Conservation (phyloP, 1,140 invertebrate species). For the Hylyphantes graminicola region DNA sequence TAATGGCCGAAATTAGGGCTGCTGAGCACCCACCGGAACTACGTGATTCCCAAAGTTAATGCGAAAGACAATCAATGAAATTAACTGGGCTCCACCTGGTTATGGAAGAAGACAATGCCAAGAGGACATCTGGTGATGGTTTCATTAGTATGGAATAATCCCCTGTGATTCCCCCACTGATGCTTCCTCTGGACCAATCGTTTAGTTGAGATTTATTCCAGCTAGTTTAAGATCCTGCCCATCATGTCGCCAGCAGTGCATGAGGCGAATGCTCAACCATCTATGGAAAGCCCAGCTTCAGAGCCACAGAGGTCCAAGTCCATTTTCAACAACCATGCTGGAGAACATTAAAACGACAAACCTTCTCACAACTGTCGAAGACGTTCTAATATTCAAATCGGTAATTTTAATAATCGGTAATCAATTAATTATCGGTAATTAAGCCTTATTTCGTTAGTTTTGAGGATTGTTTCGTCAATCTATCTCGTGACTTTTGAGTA, state of each 20-base stretch:
- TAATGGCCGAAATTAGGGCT: not conserved
- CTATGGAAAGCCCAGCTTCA: not conserved
- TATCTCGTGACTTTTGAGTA: too few species aligned
- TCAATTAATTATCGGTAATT: too few species aligned
- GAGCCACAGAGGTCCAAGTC: not conserved
- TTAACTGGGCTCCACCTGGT: conserved; percentile 22
- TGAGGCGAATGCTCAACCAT: conserved; percentile 24
- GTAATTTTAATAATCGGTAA: too few species aligned
- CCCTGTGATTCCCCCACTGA: conserved; percentile 21
- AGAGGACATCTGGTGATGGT: conserved; percentile 29
- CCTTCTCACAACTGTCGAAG: too few species aligned
- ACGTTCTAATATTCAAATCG: too few species aligned
- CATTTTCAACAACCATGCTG: not conserved
- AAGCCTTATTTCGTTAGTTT: too few species aligned
- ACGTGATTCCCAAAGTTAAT: conserved; percentile 38
- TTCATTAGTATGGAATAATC: conserved; percentile 36
- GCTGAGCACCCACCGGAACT: conserved; percentile 27
- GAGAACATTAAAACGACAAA: too few species aligned
- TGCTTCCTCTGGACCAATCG: conserved; percentile 24
- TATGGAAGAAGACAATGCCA: not conserved
- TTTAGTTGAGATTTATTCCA: conserved; percentile 4
- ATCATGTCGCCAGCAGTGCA: conserved; percentile 15
- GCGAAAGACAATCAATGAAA: conserved; percentile 10
- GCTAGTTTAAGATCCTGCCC: not conserved
- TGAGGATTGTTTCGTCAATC: too few species aligned